These are phyloP conservation scores for Setophaga coronata DNA, from an alignment of 2,113 vertebrate genomes.

Conservation along the genomic window DNA sequence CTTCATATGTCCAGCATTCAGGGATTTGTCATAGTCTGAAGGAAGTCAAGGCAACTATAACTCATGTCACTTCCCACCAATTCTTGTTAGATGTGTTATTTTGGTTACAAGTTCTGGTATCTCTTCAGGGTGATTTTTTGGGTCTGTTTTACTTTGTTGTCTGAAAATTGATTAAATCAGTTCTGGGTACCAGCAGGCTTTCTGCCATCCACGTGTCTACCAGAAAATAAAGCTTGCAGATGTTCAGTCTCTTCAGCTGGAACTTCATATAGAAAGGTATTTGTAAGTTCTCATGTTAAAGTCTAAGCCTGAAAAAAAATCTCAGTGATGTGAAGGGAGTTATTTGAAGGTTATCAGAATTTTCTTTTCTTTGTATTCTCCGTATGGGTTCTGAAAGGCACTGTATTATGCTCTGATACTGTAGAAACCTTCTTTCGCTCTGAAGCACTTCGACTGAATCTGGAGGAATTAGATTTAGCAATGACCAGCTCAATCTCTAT, in stretches of 20 bases:
- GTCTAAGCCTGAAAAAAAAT: not conserved
- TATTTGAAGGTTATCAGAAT: slow-evolving; percentile 33
- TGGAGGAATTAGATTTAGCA: not conserved
- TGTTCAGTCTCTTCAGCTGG: not conserved
- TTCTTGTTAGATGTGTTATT: slow-evolving; percentile 39
- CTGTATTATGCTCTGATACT: not conserved
- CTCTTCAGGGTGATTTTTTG: slow-evolving; percentile 19
- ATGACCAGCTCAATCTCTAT: not conserved
- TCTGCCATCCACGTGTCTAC: slow-evolving; percentile 51
- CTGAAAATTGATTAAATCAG: slow-evolving; percentile 66
- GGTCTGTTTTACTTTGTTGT: not conserved
- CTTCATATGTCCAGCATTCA: not conserved
- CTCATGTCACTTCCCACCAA: not conserved
- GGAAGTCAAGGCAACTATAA: not conserved
- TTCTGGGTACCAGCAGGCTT: slow-evolving; percentile 45
- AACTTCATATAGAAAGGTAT: slow-evolving; percentile 14
- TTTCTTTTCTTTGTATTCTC: not conserved
- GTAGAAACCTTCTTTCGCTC: not conserved
- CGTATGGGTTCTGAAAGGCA: not conserved
- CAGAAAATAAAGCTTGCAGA: slow-evolving; percentile 5
- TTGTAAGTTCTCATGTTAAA: not conserved
- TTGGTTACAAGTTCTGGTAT: slow-evolving; percentile 53
- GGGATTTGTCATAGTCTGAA: not conserved
- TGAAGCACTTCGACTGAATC: not conserved
- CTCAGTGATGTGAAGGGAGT: not conserved